Conservation (phyloP, 2,888 invertebrate genomes). For the Pycnomerus fuliginosus region DNA sequence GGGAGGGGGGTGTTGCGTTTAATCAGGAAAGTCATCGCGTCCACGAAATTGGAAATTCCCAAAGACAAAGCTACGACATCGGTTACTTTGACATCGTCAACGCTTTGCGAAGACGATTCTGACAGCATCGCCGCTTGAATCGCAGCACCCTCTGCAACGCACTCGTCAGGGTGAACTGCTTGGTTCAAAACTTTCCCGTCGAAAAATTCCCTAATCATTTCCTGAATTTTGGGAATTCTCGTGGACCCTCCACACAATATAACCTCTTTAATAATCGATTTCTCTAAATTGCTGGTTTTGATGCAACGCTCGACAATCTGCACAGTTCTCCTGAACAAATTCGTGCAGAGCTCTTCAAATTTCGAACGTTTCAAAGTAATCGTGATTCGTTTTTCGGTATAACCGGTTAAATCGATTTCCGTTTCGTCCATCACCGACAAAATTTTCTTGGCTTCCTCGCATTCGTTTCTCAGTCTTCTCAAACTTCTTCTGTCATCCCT, state of each 20-base stretch:
- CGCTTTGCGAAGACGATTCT: constrained; percentile 11
- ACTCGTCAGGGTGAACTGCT: constrained; percentile 37
- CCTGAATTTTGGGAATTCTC: constrained; percentile 35
- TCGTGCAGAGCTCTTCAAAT: constrained; percentile 29
- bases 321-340: constrained; percentile 30
- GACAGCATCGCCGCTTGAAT: constrained; percentile 32
- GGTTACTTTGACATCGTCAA: constrained; percentile 24
- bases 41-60: constrained; percentile 26
- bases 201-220: constrained; percentile 29
- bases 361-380: constrained; percentile 25
- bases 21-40: constrained; percentile 30
- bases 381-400: constrained; percentile 3
- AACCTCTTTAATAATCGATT: constrained; percentile 33
- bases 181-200: constrained; percentile 24
- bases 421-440: constrained; percentile 21
- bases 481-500: constrained; percentile 12
- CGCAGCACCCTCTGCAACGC: constrained; percentile 38
- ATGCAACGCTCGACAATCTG: constrained; percentile 29
- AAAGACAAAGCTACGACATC: constrained; percentile 36
- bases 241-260: constrained; percentile 39
- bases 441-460: constrained; percentile 27
- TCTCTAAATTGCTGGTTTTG: constrained; percentile 21
- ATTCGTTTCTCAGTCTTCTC: constrained; percentile 27
- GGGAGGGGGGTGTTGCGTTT: constrained; percentile 31
- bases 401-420: constrained; percentile 10